Evolutionary conservation across 2,797 vertebrate species (phyloP).

Genomic region (Erethizon dorsatum): DNA sequence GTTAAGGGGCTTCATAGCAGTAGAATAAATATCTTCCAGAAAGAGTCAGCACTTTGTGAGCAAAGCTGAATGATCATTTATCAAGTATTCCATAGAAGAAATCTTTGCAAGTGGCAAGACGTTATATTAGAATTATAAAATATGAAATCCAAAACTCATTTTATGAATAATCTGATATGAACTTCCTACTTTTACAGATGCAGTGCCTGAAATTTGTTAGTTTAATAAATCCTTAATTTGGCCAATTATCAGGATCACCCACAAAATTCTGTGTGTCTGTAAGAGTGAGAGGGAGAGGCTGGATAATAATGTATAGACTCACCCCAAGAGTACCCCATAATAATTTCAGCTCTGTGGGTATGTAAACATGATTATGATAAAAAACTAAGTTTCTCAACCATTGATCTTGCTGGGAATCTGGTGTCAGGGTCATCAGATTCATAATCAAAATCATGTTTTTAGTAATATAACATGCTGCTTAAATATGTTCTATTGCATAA

Average conservation of each 20-base stretch:
- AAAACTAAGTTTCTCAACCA: not conserved
- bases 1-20: not conserved
- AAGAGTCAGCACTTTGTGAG: not conserved
- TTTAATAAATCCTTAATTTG: not conserved
- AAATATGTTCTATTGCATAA: not conserved
- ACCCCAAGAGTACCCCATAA: not conserved
- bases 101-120: not conserved
- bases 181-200: not conserved
- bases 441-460: not conserved
- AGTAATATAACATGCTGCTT: not conserved
- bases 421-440: not conserved
- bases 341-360: not conserved
- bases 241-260: not conserved
- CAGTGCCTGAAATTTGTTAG: not conserved
- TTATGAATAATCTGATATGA: not conserved
- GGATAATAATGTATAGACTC: not conserved
- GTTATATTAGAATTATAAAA: not conserved
- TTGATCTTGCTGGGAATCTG: not conserved
- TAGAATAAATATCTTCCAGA: not conserved
- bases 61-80: not conserved
- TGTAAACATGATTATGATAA: conserved; percentile 7
- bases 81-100: conserved; percentile 4
- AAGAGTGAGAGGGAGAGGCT: fast-evolving
- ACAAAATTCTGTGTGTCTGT: not conserved
- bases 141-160: not conserved